These are phyloP conservation scores for Pseudorhombus dupliciocellatus DNA, from an alignment of 2,113 vertebrate genomes.

Conservation along the genomic window DNA sequence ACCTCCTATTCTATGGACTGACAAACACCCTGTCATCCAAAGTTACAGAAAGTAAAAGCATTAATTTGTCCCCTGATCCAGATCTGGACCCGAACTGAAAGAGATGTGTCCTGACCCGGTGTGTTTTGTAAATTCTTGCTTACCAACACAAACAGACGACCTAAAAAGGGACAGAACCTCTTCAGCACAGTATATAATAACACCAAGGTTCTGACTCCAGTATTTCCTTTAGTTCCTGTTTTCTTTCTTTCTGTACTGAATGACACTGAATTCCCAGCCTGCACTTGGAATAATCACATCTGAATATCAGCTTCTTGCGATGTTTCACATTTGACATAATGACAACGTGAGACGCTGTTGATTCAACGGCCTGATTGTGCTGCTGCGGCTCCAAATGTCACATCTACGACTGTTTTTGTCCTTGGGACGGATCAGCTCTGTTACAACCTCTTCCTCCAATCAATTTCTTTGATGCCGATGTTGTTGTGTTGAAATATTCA, in stretches of 20 bases:
- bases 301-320: constrained; percentile 16
- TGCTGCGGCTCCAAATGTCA: constrained; percentile 45
- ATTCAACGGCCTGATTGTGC: constrained; percentile 61
- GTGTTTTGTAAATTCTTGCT: too few relatives aligned
- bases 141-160: too few relatives aligned
- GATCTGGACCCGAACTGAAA: too few relatives aligned
- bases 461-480: constrained; percentile 51
- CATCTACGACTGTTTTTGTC: constrained; percentile 44
- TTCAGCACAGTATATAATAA: background rate
- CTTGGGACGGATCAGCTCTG: constrained; percentile 64
- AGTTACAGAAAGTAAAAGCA: too few relatives aligned
- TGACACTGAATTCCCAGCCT: background rate
- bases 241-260: constrained; percentile 7
- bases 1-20: too few relatives aligned
- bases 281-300: constrained; percentile 31
- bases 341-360: constrained; percentile 33
- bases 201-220: background rate
- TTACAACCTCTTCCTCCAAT: constrained; percentile 66
- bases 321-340: constrained; percentile 25
- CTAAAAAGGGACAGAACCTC: background rate
- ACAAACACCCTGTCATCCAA: too few relatives aligned
- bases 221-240: background rate
- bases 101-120: too few relatives aligned
- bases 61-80: too few relatives aligned
- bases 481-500: constrained; percentile 66